Conservation (phyloP, 92 coral and sea anemone genomes). For the Umimayanthus chanpuru region DNA sequence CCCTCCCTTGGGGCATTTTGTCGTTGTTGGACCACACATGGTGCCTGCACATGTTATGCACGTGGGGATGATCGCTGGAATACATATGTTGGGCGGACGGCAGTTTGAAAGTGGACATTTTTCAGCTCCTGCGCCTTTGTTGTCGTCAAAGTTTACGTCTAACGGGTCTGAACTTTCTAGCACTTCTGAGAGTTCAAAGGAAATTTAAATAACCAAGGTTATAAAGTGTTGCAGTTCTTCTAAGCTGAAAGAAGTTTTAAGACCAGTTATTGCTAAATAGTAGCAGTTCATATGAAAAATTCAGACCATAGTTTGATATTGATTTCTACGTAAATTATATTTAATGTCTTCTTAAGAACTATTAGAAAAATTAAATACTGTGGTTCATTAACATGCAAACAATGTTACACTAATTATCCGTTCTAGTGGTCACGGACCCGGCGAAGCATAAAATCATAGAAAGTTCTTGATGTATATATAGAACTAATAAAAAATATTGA, state of each 20-base stretch:
- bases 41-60: background rate
- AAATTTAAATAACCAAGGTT: background rate
- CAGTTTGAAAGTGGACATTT: slow-evolving; percentile 22
- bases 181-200: background rate
- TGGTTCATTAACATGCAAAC: too few species aligned
- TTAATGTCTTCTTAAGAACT: too few species aligned
- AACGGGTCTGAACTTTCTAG: background rate
- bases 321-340: too few species aligned
- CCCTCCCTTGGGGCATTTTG: background rate
- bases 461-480: too few species aligned
- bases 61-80: slow-evolving; percentile 27
- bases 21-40: background rate
- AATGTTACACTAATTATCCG: too few species aligned
- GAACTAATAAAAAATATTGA: too few species aligned
- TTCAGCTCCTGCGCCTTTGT: background rate
- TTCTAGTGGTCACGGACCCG: too few species aligned
- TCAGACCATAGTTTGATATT: too few species aligned
- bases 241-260: background rate
- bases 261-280: background rate
- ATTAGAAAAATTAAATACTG: too few species aligned
- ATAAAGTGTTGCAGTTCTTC: background rate
- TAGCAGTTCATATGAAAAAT: too few species aligned
- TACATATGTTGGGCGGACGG: slow-evolving; percentile 9
- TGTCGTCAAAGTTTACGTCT: background rate
- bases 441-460: too few species aligned